Base-by-base conservation (phyloP, 2,797 vertebrate genomes). In the Tympanoctomys barrerae region DNA sequence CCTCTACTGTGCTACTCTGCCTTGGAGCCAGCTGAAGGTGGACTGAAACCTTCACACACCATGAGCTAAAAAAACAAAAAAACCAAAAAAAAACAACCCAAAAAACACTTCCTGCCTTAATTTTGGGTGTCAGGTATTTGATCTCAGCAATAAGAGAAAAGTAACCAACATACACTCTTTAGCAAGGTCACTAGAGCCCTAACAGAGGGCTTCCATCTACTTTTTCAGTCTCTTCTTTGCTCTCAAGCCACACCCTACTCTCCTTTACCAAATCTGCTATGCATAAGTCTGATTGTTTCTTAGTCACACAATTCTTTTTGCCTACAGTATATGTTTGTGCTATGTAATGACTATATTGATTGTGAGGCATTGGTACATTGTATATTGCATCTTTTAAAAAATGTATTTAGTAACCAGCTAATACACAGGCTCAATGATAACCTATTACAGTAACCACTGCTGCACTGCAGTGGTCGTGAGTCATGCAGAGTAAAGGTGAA, bases 141-240 rank as follows among this genome's bases (percentile, higher is more conserved):
- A 57, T 57, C 16, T 57, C 54, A 57, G 54, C 54, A 14, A 57
- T 57, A 57, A 57, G 54, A 57, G 66, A 68, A n/a, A 68, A n/a
- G 33, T n/a, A 68, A 68, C 16, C 14, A n/a, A 68, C 33, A n/a
- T 31, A n/a, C 33, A 8, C 66, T 92, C 71, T 80, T 85, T 78
- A 80, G 52, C 82, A 85, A 92, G 61, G 52, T 1, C 21, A 66
- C 54, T 59, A 59, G 5, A 77, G 18, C 7, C 66, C 79, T 85
- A 86, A 89, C 31, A 79, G 19, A 82, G 78, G 89, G 33, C 54
- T 62, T 70, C 42, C 14, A 26, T 42, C 46, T 66, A 33, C 46
- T 85, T 87, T 83, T 92, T 71, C 26, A 95, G 52, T 87, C 52
- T 91, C 54, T 89, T 86, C 13, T 49, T 22, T 39, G 13, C 33